phyloP scores from a whole-genome alignment of 2,888 invertebrate genomes.

The Hirudinaria manillensis region DNA sequence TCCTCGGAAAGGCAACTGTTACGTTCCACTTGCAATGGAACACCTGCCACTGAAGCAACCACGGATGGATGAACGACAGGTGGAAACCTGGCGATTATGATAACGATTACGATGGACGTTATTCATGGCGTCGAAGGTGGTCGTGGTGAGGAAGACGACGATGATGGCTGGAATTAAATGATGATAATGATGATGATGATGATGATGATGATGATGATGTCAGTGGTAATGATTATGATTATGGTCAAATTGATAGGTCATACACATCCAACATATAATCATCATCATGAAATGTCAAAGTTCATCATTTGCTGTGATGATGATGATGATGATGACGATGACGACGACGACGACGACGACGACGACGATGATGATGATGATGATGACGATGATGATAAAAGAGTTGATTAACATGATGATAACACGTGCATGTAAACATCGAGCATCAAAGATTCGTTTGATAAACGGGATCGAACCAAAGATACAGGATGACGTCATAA shows the following conservation, averaged over 20 bases:
- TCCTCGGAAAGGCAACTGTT: background rate
- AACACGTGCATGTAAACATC: too few species aligned
- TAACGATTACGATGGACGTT: background rate
- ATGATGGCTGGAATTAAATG: conserved; percentile 1
- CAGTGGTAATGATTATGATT: background rate
- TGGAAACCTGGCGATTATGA: too few species aligned
- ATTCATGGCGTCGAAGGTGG: background rate
- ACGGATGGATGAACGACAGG: conserved; percentile 9
- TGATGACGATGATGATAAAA: background rate
- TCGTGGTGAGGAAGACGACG: background rate
- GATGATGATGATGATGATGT: background rate
- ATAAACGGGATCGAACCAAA: too few species aligned
- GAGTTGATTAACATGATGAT: background rate
- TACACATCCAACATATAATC: background rate
- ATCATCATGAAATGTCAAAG: background rate
- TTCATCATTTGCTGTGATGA: background rate
- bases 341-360: background rate
- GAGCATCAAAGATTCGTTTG: too few species aligned
- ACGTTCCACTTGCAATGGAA: too few species aligned
- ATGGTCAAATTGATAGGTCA: background rate
- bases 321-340: background rate
- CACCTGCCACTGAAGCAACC: background rate
- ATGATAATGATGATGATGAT: background rate
- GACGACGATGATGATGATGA: background rate
- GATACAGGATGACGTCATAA: too few species aligned